Base-by-base conservation (phyloP, 2,888 invertebrate species). In the Hirudinaria manillensis region DNA sequence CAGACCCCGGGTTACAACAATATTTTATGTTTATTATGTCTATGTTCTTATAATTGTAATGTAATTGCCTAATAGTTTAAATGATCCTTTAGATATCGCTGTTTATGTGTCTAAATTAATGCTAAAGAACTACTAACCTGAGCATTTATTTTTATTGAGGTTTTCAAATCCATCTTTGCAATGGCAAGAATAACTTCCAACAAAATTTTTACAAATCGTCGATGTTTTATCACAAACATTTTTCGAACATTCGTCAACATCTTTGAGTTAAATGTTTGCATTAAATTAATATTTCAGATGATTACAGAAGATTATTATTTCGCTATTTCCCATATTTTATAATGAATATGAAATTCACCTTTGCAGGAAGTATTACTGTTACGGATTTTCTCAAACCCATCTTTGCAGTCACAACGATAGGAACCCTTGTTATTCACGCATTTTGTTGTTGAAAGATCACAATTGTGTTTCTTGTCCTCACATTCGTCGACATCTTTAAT, bases 161-260 rank as follows among this genome's bases (percentile, higher is more conserved):
- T 19, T 29, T 27, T 16, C 7, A 29, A 16, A 61, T 61, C 61
- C 61, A 61, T 61, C 61, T 61, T 61, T 61, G 10, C 61, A 61
- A 19, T 61, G 24, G 19, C 61, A 61, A 7, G 10, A 29, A 61
- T 27, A 61, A 61, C 61, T 61, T n/a, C 61, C 61, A 4, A 6
- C 0, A 19, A 16, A 21, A 29, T 61, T 61, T 27, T 27, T 7
- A 16, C 61, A 61, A n/a, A 21, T 61, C 6, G 61, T 61, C 10
- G 61, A 61, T 27, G 7, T 27, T 29, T 6, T 6, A 29, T 61
- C 29, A 16, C 61, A 61, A 29, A 4, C 13, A 29, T 61, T 61
- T 61, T 61, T 29, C 10, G 24, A 27, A 61, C 61, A 61, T 61
- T 61, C 61, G 61, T 61, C 29, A n/a, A 61, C n/a, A n/a, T 61